Evolutionary conservation across 92 coral and sea anemone species (phyloP).

Genomic region (Porites evermanni): DNA sequence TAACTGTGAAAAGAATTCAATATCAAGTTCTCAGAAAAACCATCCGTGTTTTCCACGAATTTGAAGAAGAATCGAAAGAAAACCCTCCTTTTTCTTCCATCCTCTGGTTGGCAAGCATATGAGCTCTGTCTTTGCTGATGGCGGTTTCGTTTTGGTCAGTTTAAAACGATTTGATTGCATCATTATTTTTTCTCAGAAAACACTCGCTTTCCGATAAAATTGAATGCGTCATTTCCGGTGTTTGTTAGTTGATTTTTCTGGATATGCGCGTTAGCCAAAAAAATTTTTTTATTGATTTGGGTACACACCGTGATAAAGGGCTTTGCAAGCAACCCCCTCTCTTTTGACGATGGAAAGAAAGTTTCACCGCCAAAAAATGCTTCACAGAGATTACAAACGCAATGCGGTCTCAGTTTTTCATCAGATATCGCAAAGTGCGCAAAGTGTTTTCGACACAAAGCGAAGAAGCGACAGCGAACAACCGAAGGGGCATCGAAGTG

Average conservation of each 20-base stretch:
- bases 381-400: background rate
- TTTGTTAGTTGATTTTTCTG: no score
- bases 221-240: no score
- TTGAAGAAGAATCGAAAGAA: no score
- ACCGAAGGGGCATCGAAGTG: conserved; percentile 4
- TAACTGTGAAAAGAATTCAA: no score
- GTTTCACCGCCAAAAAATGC: background rate
- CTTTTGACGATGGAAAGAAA: conserved; percentile 5
- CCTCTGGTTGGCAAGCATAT: no score
- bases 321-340: conserved; percentile 1
- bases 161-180: background rate
- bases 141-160: background rate
- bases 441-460: background rate
- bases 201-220: no score
- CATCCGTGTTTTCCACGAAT: no score
- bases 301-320: background rate
- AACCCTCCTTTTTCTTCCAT: no score
- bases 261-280: background rate
- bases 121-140: no score
- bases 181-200: no score
- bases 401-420: background rate
- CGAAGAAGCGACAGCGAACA: background rate
- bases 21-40: background rate
- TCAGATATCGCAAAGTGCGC: background rate
- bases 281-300: background rate